These are phyloP conservation scores for Strigops habroptila DNA, from an alignment of 2,113 vertebrate species.

Conservation along the genomic window DNA sequence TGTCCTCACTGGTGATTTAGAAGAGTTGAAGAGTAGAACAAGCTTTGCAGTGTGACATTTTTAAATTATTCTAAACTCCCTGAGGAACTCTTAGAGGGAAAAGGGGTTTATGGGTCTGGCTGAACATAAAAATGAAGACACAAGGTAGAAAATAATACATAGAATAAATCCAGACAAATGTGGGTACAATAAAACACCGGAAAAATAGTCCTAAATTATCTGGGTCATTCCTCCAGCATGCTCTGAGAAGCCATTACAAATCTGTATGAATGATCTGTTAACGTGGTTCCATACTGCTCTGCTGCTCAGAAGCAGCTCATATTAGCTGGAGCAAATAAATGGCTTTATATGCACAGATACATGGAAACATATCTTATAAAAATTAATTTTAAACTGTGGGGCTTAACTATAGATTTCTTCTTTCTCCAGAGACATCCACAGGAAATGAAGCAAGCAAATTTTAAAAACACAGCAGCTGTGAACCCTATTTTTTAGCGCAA, in stretches of 20 bases:
- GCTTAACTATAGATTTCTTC: not conserved
- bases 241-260: not conserved
- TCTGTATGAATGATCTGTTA: not conserved
- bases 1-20: not conserved
- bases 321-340: not conserved
- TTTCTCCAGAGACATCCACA: not conserved
- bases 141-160: not conserved
- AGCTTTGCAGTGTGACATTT: not conserved
- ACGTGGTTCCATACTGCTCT: not conserved
- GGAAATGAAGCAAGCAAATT: conserved; percentile 2
- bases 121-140: not conserved
- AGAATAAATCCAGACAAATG: not conserved
- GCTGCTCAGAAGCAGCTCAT: not conserved
- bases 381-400: not conserved
- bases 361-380: not conserved
- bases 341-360: not conserved
- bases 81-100: not conserved
- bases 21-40: not conserved
- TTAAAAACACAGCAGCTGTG: not conserved
- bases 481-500: not conserved
- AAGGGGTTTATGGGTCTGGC: not conserved
- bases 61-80: not conserved
- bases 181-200: not conserved
- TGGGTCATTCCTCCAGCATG: not conserved
- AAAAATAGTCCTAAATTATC: not conserved